Percentiles rank a stretch among this genome's conserved stretches.
Conservation (phyloP, 2,888 invertebrate species). For the Stenodera caucasica region DNA sequence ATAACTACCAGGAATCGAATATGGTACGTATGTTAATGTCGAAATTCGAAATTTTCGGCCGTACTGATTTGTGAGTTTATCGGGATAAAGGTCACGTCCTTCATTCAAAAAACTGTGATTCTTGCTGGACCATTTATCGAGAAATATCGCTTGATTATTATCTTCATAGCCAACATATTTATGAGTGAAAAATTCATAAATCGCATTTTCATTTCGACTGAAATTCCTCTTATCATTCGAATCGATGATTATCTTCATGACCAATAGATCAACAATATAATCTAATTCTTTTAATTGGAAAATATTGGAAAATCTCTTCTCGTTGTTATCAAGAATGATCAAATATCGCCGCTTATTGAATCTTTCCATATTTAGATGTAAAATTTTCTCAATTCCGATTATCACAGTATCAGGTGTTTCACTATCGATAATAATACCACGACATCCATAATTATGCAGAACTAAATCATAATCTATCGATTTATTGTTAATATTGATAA, state of each 20-base stretch:
- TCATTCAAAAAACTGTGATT: slow-evolving; percentile 26
- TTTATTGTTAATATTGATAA: slow-evolving; percentile 4
- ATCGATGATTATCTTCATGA: slow-evolving; percentile 1
- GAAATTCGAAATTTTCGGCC: slow-evolving; percentile 56
- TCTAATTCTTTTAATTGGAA: slow-evolving; percentile 17
- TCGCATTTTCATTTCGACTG: not conserved
- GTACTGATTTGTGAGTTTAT: slow-evolving; percentile 40
- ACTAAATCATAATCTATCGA: slow-evolving; percentile 15
- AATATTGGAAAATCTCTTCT: slow-evolving; percentile 9
- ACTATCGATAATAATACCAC: not conserved
- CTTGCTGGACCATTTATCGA: slow-evolving; percentile 18
- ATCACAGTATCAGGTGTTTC: slow-evolving; percentile 5
- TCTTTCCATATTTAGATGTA: slow-evolving; percentile 13
- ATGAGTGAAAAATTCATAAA: slow-evolving; percentile 18
- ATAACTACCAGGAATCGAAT: slow-evolving; percentile 51
- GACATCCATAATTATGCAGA: slow-evolving; percentile 7
- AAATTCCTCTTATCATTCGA: not conserved
- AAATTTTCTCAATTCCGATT: slow-evolving; percentile 12
- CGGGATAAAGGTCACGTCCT: slow-evolving; percentile 38
- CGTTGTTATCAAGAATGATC: slow-evolving; percentile 7
- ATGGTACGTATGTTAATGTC: slow-evolving; percentile 62
- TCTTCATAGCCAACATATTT: slow-evolving; percentile 14
- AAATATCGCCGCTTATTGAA: slow-evolving; percentile 20
- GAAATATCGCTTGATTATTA: slow-evolving; percentile 8
- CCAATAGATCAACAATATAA: slow-evolving; percentile 13